These are phyloP conservation scores for Saxidomus purpurata DNA, from an alignment of 1,140 invertebrate species.

Conservation along the genomic window DNA sequence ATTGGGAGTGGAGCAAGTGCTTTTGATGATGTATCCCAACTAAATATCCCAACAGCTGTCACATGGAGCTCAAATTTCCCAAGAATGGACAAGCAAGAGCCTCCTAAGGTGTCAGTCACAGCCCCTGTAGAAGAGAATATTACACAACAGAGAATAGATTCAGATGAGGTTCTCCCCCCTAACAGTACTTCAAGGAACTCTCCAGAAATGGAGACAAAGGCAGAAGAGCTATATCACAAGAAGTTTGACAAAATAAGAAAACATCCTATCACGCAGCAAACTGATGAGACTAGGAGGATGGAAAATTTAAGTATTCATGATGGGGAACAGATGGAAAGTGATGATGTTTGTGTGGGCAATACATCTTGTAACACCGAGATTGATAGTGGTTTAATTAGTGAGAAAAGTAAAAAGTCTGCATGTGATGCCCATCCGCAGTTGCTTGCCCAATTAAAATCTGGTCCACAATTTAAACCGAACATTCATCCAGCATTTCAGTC, in stretches of 20 bases:
- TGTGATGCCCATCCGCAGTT: constrained; percentile 82
- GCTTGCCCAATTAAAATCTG: constrained; percentile 79
- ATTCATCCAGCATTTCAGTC: constrained; percentile 51
- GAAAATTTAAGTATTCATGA: constrained; percentile 54
- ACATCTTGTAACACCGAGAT: not conserved
- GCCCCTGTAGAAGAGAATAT: constrained; percentile 60
- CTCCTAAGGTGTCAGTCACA: constrained; percentile 51
- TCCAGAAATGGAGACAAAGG: constrained; percentile 59
- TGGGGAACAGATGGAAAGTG: constrained; percentile 59
- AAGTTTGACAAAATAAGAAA: constrained; percentile 85
- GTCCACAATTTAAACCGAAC: constrained; percentile 35
- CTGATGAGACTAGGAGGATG: constrained; percentile 54
- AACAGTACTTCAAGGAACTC: constrained; percentile 20
- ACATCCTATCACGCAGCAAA: constrained; percentile 58
- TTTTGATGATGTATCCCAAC: constrained; percentile 56
- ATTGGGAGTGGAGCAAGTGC: constrained; percentile 54
- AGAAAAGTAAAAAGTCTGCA: constrained; percentile 75
- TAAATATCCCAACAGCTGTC: constrained; percentile 27
- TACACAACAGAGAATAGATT: not conserved
- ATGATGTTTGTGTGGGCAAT: constrained; percentile 46
- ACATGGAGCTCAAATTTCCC: constrained; percentile 4
- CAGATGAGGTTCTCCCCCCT: constrained; percentile 13
- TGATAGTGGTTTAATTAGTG: constrained; percentile 34
- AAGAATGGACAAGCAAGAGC: not conserved
- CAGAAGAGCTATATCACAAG: constrained; percentile 80